These are phyloP conservation scores for Heteromurus nitidus DNA, from an alignment of 2,888 invertebrate species.

Conservation along the genomic window DNA sequence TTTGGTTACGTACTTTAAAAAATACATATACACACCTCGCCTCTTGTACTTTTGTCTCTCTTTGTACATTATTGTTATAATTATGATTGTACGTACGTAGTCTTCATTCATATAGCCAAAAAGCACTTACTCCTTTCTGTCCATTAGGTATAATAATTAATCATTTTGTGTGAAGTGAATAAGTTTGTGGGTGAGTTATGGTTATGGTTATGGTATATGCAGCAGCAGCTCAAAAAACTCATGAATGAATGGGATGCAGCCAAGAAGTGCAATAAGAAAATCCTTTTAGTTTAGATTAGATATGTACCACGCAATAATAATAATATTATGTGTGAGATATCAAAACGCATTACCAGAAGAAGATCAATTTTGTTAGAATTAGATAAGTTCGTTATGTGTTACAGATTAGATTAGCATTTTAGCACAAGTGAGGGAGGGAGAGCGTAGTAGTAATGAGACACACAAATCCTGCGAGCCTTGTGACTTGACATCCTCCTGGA, in stretches of 20 bases:
- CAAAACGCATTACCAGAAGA: not conserved
- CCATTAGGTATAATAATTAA: slow-evolving; percentile 12
- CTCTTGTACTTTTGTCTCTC: slow-evolving; percentile 10
- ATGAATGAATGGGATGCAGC: slow-evolving; percentile 14
- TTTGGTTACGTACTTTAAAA: slow-evolving; percentile 15
- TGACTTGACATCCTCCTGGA: too few species aligned
- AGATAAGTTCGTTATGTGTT: not conserved
- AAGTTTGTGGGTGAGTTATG: not conserved
- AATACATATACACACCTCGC: not conserved
- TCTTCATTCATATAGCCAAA: not conserved
- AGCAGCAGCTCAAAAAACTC: not conserved
- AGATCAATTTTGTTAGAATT: not conserved
- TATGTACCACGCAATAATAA: not conserved
- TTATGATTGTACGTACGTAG: not conserved
- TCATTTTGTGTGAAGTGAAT: slow-evolving; percentile 20
- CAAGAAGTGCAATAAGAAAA: slow-evolving; percentile 23
- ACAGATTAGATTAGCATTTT: not conserved
- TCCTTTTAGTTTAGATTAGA: slow-evolving; percentile 18
- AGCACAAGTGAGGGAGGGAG: too few species aligned
- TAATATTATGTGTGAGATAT: not conserved
- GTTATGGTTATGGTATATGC: not conserved
- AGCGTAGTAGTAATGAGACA: too few species aligned
- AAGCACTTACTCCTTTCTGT: slow-evolving; percentile 12
- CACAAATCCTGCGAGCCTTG: not conserved
- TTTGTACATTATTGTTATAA: slow-evolving; percentile 33